Conservation (phyloP, 2,113 vertebrate species). For the Ramphastos sulfuratus region DNA sequence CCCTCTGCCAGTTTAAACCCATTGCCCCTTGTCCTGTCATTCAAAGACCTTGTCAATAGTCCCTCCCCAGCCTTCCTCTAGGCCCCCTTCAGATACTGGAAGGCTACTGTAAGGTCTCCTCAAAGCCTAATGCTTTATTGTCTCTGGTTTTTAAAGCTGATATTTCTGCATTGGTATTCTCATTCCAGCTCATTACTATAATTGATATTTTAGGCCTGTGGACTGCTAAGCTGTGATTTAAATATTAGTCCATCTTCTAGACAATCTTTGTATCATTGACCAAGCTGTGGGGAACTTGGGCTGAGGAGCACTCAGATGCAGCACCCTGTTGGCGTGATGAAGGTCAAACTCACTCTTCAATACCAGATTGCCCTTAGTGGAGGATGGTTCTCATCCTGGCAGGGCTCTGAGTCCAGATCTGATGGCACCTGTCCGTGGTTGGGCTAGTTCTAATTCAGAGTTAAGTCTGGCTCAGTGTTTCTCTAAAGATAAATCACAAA, state of each 20-base stretch:
- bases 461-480: neutral
- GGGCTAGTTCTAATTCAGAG: neutral
- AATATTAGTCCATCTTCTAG: neutral
- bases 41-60: no score
- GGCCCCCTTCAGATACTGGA: no score
- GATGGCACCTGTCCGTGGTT: neutral
- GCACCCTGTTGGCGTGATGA: rapidly evolving
- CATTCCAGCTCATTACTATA: neutral
- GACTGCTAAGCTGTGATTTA: neutral
- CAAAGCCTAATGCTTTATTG: neutral
- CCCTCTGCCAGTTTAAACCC: no score
- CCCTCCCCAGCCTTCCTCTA: no score
- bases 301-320: neutral
- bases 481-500: neutral
- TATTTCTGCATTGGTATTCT: neutral
- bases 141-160: neutral
- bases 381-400: neutral
- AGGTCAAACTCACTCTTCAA: neutral
- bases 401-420: neutral
- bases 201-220: neutral
- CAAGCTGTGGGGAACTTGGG: rapidly evolving
- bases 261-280: neutral
- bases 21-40: no score
- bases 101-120: no score
- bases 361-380: rapidly evolving